Base-by-base conservation (phyloP, 37 sponge, comb jelly and placozoan genomes). In the Oopsacas minuta region DNA sequence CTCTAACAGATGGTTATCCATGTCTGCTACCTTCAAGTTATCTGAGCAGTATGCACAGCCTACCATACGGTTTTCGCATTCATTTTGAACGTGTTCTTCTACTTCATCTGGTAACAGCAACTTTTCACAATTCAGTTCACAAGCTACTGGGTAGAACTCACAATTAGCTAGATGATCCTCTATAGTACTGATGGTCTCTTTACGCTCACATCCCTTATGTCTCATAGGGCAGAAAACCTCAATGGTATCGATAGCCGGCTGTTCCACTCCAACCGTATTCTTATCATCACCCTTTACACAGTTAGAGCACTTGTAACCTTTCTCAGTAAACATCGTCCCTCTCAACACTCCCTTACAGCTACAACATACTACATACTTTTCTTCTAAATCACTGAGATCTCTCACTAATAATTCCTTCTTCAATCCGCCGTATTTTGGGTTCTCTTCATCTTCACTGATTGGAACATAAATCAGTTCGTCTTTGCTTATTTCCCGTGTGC, bases 321-420 rank as follows among this genome's bases (percentile, higher is more conserved):
- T 61, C 30, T 61, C 75, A 7, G 75, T 61, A 34, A 61, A 61
- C 28, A 61, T 61, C 1, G 75, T 3, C 7, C 22, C 75, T 34
- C 75, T 61, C 30, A 61, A n/a, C 75, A 61, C 75, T 12, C 75
- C 75, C 30, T n/a, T n/a, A 61, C 75, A 61, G 75, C 75, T 61
- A 34, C 75, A 25, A 34, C 75, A 61, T 3, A 61, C 75, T 5
- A 61, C 75, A 61, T 61, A 61, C 20, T 12, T 61, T 34, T 61
- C 75, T 61, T 61, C 75, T n/a, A 61, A 12, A 3, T 61, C 75
- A 61, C 75, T 61, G 28, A 61, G 75, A 5, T 61, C 75, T 61
- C 30, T 61, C 75, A 61, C 75, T 61, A 61, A 34, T 34, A 61
- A 12, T 5, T 61, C 75, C 30, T 61, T 61, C 75, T 61, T 61